A percentile compares a stretch with the other conserved stretches of the same genome.
Evolutionary conservation across 2,888 invertebrate genomes (phyloP).

Genomic region (Dryocosmus kuriphilus): DNA sequence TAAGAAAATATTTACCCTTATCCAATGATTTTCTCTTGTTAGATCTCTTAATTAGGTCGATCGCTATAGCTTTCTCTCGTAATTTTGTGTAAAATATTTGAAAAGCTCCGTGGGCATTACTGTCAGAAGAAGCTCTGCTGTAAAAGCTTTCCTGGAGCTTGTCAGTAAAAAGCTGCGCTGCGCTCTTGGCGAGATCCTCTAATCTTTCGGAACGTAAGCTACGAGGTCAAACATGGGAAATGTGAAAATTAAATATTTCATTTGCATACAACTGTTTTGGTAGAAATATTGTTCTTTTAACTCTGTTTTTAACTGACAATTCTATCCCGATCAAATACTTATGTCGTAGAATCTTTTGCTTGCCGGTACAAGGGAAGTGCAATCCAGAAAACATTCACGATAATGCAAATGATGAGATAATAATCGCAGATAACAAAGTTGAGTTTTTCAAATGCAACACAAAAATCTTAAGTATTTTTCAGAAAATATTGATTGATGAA

Average conservation of each 20-base stretch:
- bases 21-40: neutral
- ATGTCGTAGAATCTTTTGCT: too few species aligned
- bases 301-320: neutral
- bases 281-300: neutral
- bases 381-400: too few species aligned
- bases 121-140: neutral
- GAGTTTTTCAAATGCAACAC: too few species aligned
- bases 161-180: slow-evolving; percentile 36
- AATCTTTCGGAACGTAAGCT: slow-evolving; percentile 41
- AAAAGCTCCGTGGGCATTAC: slow-evolving; percentile 44
- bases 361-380: too few species aligned
- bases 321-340: too few species aligned
- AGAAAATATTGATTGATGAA: too few species aligned
- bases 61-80: slow-evolving; percentile 45
- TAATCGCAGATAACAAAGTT: too few species aligned
- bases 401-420: too few species aligned
- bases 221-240: neutral
- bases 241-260: neutral
- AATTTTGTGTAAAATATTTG: slow-evolving; percentile 36
- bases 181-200: slow-evolving; percentile 33
- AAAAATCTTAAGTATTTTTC: too few species aligned
- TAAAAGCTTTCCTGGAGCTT: slow-evolving; percentile 46
- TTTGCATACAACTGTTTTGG: neutral
- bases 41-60: slow-evolving; percentile 20
- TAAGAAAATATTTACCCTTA: neutral